Evolutionary conservation across 2,888 invertebrate genomes (phyloP), one percentile per base, ranked within the genome.

Genomic region (Bellardia pandia): DNA sequence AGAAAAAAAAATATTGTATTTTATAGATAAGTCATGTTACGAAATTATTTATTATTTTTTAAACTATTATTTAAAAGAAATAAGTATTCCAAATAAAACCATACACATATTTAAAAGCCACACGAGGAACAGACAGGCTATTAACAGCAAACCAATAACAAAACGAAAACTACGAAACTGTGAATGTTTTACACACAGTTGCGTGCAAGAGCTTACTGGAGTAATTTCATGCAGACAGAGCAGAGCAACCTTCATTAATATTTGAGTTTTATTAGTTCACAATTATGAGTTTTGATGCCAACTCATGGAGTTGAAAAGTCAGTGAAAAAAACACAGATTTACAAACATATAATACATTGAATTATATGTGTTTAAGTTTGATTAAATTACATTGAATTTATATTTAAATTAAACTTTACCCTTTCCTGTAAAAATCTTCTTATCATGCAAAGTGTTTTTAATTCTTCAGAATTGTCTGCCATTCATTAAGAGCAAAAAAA

Each of bases 391-490:
- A 40, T 51, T 51, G 14, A 3, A 51, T 51, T 51, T 6, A 51
- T 16, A 7, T 6, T 16, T 56, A 56, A 23, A 3, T 30, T 58
- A 30, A 30, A 58, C 7, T 30, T 58, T 58, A 3, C 30, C 6
- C 58, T 7, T 30, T 53, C 30, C 30, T 30, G 58, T 3, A 16
- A 56, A 8, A 23, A 11, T 56, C 9, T 11, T 58, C 11, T 4
- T 23, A 30, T 1, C 23, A 58, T 33, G 60, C 14, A 60, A 33
- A 60, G 14, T 60, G 60, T 60, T 40, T 64, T 64, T 60, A 37
- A 64, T 40, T 40, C 42, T 66, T 45, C 9, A 42, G 9, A 66
- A 42, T 66, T 66, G 42, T 42, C 45, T 66, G 42, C 66, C 4
- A 23, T 16, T 66, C 66, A 40, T 42, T 66, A 23, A 11, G 11